Evolutionary conservation across 2,797 vertebrate species (phyloP), one percentile per base, ranked within the genome.

Genomic region (Hybognathus amarus): DNA sequence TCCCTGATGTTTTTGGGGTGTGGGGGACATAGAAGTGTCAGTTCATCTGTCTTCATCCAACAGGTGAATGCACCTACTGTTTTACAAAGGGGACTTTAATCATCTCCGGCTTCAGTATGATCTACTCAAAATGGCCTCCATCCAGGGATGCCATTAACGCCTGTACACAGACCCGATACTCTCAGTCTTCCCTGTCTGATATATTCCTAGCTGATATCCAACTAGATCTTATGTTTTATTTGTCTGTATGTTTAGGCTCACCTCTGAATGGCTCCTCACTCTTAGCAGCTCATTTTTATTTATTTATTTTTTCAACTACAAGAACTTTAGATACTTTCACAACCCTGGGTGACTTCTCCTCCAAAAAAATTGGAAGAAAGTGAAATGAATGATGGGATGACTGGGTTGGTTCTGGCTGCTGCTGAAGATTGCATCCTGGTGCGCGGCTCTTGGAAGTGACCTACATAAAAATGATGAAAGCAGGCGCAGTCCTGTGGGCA

Each of bases 351-450:
- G 77, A 83, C 47, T 84, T 52, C 30, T 77, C 36, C 33, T 27
- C 64, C n/a, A n/a, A 73, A 82, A 42, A 3, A 12, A 12, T 17
- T 68, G 18, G 33, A 77, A 47, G 73, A 84, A 71, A 82, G 61
- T 82, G 64, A 84, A 77, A 77, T 83, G 73, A 84, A 50, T 85
- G 78, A 86, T 88, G 84, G 81, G 67, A 85, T 89, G 90, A 93
- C 90, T 80, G 83, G 79, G 68, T 83, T 87, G 88, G 88, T 90
- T 86, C 52, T 86, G 86, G 63, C 90, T 85, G 80, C 82, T 63
- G 82, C 75, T 82, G 83, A 79, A 77, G 84, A 87, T 80, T 81
- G 68, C 63, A 87, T 84, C 83, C 84, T 87, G 88, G 89, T 81
- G 82, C 36, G 85, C 69, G 56, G 81, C 85, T 85, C 76, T 79